phyloP scores from a whole-genome alignment of 2,888 invertebrate genomes.

The Meta bourneti region DNA sequence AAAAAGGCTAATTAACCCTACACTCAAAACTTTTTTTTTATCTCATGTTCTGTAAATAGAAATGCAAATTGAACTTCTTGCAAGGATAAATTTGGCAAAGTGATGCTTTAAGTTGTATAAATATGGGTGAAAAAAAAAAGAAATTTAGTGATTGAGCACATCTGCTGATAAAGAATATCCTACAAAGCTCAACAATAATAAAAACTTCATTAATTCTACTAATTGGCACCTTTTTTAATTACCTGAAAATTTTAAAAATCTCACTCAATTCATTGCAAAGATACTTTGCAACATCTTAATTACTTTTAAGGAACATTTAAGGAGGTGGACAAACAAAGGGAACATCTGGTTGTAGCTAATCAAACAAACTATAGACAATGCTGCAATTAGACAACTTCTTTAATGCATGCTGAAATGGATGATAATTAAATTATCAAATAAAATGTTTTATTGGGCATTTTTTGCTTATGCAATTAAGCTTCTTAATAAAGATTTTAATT shows the following conservation, averaged over 20 bases:
- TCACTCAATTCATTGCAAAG: slow-evolving; percentile 64
- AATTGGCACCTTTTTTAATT: slow-evolving; percentile 63
- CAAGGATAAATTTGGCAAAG: slow-evolving; percentile 61
- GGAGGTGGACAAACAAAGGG: slow-evolving; percentile 65
- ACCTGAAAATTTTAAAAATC: slow-evolving; percentile 50
- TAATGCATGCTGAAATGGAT: slow-evolving; percentile 55
- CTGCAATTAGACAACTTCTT: slow-evolving; percentile 69
- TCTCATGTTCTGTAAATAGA: slow-evolving; percentile 16
- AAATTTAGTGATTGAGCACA: slow-evolving; percentile 54
- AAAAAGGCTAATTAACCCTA: slow-evolving; percentile 44
- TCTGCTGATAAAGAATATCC: slow-evolving; percentile 54
- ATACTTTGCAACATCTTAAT: slow-evolving; percentile 70
- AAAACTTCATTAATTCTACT: slow-evolving; percentile 59
- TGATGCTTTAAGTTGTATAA: slow-evolving; percentile 13
- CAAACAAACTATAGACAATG: slow-evolving; percentile 74
- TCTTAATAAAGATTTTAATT: slow-evolving; percentile 76
- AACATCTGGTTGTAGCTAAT: slow-evolving; percentile 74
- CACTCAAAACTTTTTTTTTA: slow-evolving; percentile 14
- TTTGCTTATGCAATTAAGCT: slow-evolving; percentile 67
- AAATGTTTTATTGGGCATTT: slow-evolving; percentile 73
- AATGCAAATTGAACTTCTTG: slow-evolving; percentile 61
- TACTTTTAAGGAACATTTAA: slow-evolving; percentile 73
- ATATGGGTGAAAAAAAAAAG: slow-evolving; percentile 33
- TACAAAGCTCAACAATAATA: slow-evolving; percentile 30
- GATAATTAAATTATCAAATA: slow-evolving; percentile 76